phyloP scores from a whole-genome alignment of 2,113 vertebrate genomes.

The Morphnarchus princeps region DNA sequence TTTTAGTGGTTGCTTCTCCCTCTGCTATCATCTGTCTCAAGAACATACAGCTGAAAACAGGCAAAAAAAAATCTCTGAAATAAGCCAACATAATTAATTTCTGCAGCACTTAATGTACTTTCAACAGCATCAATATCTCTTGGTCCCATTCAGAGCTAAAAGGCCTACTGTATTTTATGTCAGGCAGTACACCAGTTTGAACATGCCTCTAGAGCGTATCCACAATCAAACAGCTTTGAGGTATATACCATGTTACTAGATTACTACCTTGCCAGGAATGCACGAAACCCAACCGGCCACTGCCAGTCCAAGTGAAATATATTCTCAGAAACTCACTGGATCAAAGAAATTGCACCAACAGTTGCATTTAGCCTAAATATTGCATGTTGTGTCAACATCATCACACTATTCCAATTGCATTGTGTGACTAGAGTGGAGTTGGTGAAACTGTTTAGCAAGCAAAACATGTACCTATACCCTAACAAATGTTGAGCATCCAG shows the following conservation, averaged over 20 bases:
- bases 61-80: not conserved
- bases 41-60: not conserved
- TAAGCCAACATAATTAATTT: not conserved
- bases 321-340: not conserved
- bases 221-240: not conserved
- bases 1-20: not conserved
- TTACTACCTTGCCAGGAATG: not conserved
- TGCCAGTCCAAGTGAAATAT: not conserved
- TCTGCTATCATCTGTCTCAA: not conserved
- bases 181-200: not conserved
- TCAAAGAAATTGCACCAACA: not conserved
- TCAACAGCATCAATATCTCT: not conserved
- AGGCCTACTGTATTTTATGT: not conserved
- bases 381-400: too few species aligned
- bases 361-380: not conserved
- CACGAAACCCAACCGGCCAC: not conserved
- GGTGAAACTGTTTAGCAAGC: not conserved
- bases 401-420: not conserved
- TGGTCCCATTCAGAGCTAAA: not conserved
- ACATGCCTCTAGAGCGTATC: not conserved
- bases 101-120: not conserved
- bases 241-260: not conserved
- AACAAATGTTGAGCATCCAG: not conserved
- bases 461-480: not conserved
- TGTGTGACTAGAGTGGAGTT: not conserved